phyloP scores from a whole-genome alignment of 2,797 vertebrate species.

The Anableps anableps region DNA sequence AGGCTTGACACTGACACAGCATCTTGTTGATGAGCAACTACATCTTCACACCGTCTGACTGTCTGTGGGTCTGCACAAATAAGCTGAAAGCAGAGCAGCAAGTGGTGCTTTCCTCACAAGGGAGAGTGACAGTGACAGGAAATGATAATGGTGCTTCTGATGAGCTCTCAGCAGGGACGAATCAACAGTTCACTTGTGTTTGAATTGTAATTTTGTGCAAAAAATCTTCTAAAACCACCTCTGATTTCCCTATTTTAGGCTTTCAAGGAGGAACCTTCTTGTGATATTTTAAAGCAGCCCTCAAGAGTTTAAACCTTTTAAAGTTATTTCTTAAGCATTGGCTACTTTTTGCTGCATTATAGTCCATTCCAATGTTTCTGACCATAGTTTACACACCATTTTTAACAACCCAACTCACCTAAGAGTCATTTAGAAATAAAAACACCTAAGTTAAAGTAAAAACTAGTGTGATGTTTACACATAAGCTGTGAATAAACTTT shows the following conservation, averaged over 20 bases:
- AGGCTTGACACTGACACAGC: neutral
- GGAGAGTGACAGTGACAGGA: conserved; percentile 3
- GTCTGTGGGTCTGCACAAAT: neutral
- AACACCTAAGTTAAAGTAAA: neutral
- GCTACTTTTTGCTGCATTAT: neutral
- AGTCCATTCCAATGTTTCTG: neutral
- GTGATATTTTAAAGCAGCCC: too few species aligned
- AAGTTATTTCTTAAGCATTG: neutral
- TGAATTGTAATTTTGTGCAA: neutral
- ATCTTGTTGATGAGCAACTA: neutral
- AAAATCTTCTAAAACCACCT: neutral
- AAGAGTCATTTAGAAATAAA: neutral
- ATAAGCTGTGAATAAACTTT: neutral
- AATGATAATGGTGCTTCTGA: neutral
- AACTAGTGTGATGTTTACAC: neutral
- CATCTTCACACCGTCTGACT: neutral
- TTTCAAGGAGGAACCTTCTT: neutral
- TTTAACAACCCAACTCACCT: neutral
- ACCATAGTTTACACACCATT: neutral
- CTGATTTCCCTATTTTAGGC: neutral
- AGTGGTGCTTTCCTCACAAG: neutral
- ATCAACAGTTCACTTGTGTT: neutral
- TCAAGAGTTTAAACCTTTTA: neutral
- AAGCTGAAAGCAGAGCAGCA: conserved; percentile 20
- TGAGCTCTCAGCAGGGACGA: neutral